Percentiles rank a stretch among this genome's conserved stretches.
These are phyloP conservation scores for Orthosia incerta DNA, from an alignment of 2,888 invertebrate genomes.

Conservation along the genomic window DNA sequence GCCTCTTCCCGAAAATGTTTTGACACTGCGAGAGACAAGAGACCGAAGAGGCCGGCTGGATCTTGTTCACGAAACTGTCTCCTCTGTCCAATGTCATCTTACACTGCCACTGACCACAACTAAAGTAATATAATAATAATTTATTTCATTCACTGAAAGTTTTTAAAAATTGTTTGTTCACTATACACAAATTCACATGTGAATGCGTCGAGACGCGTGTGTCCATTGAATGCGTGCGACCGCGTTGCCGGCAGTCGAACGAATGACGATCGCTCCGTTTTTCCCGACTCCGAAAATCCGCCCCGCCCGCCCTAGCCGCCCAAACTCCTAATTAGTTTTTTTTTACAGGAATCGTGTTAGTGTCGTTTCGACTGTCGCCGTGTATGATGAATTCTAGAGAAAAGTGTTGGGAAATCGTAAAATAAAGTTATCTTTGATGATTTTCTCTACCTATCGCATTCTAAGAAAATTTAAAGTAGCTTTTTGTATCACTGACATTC, in stretches of 20 bases:
- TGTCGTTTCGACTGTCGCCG: conserved; percentile 68
- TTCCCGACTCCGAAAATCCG: conserved; percentile 81
- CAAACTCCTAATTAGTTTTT: conserved; percentile 77
- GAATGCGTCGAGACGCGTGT: conserved; percentile 40
- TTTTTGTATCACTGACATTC: conserved; percentile 47
- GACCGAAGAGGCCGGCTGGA: conserved; percentile 88
- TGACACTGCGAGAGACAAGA: conserved; percentile 91
- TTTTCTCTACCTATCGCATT: conserved; percentile 38
- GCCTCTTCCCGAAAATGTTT: conserved; percentile 92
- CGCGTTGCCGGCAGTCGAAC: conserved; percentile 76
- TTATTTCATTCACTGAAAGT: conserved; percentile 50
- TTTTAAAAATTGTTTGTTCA: conserved; percentile 45
- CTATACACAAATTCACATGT: conserved; percentile 55
- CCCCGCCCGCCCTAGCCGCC: conserved; percentile 81
- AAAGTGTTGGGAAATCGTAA: conserved; percentile 52
- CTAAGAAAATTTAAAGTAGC: conserved; percentile 34
- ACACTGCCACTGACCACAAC: conserved; percentile 72
- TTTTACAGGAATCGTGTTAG: conserved; percentile 78
- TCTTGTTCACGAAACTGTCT: conserved; percentile 87
- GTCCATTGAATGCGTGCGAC: conserved; percentile 75
- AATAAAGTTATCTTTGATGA: conserved; percentile 28
- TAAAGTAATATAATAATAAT: conserved; percentile 32
- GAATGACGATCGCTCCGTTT: conserved; percentile 76
- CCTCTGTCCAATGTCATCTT: conserved; percentile 89
- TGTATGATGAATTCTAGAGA: conserved; percentile 63